phyloP scores from a whole-genome alignment of 2,797 vertebrate genomes.

The Notolabrus celidotus region DNA sequence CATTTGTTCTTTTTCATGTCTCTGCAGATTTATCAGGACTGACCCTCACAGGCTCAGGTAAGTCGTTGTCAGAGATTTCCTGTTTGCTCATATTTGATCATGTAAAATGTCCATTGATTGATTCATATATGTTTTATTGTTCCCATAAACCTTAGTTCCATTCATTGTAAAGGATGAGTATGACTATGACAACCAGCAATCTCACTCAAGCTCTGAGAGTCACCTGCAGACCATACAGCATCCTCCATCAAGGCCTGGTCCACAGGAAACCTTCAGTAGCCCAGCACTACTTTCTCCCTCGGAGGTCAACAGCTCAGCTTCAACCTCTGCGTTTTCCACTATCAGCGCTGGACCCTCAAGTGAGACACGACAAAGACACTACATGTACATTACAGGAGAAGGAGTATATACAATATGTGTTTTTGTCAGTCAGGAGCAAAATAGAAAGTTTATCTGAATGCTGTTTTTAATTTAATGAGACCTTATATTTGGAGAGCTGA shows the following conservation, averaged over 20 bases:
- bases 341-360: slow-evolving; percentile 95
- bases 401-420: neutral
- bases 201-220: slow-evolving; percentile 89
- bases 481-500: neutral
- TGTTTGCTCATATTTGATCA: neutral
- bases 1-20: slow-evolving; percentile 30
- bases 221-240: slow-evolving; percentile 96
- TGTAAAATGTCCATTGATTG: neutral
- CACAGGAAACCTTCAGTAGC: slow-evolving; percentile 88
- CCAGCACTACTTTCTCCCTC: slow-evolving; percentile 88
- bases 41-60: slow-evolving; percentile 94
- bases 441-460: neutral
- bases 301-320: slow-evolving; percentile 89
- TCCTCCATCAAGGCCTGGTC: slow-evolving; percentile 88
- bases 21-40: slow-evolving; percentile 94
- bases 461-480: no score
- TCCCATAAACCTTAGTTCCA: slow-evolving; percentile 81
- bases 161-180: slow-evolving; percentile 97
- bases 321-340: slow-evolving; percentile 90
- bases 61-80: slow-evolving; percentile 36
- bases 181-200: slow-evolving; percentile 92
- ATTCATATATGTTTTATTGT: slow-evolving; percentile 25
- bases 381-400: neutral
- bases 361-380: slow-evolving; percentile 72
- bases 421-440: neutral